phyloP scores from a whole-genome alignment of 2,797 vertebrate species.

The Molothrus ater region DNA sequence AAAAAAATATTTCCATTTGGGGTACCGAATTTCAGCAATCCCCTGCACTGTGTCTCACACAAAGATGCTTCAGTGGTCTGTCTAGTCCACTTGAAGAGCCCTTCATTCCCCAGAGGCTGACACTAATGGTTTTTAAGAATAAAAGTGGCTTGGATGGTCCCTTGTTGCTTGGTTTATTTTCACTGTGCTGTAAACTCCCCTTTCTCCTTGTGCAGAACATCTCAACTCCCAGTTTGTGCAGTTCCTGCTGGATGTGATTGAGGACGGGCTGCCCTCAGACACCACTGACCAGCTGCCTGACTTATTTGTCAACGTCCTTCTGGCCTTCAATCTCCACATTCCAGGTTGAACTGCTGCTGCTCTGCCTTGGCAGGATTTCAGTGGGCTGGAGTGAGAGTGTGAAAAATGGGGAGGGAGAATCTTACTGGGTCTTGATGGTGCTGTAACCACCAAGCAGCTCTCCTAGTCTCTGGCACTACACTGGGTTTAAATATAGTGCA shows the following conservation, averaged over 20 bases:
- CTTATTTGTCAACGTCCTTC: conserved; percentile 90
- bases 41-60: background rate
- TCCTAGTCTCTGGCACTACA: background rate
- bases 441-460: background rate
- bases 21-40: background rate
- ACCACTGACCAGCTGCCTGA: conserved; percentile 93
- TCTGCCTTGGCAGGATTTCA: background rate
- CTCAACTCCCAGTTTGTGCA: conserved; percentile 90
- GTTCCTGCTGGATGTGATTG: conserved; percentile 90
- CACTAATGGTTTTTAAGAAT: background rate
- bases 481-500: background rate
- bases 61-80: background rate
- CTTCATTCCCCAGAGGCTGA: background rate
- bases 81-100: background rate
- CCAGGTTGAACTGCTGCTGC: conserved; percentile 76
- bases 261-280: conserved; percentile 92
- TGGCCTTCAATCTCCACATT: conserved; percentile 96
- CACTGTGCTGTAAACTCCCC: background rate
- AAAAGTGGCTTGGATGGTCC: background rate
- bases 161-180: background rate
- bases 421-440: background rate
- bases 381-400: background rate
- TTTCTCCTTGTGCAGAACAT: conserved; percentile 83
- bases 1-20: background rate
- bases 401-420: background rate